These are phyloP conservation scores for Elachura formosa DNA, from an alignment of 2,113 vertebrate species.

Conservation along the genomic window DNA sequence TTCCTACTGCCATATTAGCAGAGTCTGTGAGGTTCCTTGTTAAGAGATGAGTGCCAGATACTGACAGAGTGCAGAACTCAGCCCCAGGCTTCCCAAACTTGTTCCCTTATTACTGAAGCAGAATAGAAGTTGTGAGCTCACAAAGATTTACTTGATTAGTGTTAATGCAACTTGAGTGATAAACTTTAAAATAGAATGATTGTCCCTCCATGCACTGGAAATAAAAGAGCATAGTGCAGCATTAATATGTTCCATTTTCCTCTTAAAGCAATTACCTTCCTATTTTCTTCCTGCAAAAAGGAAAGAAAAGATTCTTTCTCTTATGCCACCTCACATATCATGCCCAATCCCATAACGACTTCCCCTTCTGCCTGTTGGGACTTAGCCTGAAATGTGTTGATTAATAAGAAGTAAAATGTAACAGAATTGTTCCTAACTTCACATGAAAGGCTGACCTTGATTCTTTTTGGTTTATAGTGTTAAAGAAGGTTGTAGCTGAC, in stretches of 20 bases:
- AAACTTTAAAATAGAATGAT: not conserved
- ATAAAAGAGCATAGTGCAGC: not conserved
- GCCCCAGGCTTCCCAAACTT: slow-evolving; percentile 20
- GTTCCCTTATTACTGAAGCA: slow-evolving; percentile 28
- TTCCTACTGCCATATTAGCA: slow-evolving; percentile 53
- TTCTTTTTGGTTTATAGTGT: not conserved
- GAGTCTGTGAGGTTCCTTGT: slow-evolving; percentile 61
- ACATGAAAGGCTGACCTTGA: not conserved
- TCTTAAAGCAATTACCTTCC: not conserved
- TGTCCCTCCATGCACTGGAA: not conserved
- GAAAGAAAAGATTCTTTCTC: slow-evolving; percentile 36
- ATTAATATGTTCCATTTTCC: not conserved
- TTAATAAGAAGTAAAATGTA: slow-evolving; percentile 38
- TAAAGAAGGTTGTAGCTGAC: not conserved
- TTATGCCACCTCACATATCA: slow-evolving; percentile 49
- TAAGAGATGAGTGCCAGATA: slow-evolving; percentile 46
- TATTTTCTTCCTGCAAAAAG: slow-evolving; percentile 23
- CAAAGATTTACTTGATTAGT: slow-evolving; percentile 21
- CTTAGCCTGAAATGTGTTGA: slow-evolving; percentile 32
- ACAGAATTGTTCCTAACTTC: not conserved
- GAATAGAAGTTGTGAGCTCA: slow-evolving; percentile 17
- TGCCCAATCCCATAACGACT: not conserved
- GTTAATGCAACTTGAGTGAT: not conserved
- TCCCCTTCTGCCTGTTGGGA: slow-evolving; percentile 39
- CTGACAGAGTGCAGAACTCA: slow-evolving; percentile 59